Evolutionary conservation across 2,113 vertebrate genomes (phyloP), one percentile per base, ranked within the genome.

Genomic region (Pampusana beccarii): DNA sequence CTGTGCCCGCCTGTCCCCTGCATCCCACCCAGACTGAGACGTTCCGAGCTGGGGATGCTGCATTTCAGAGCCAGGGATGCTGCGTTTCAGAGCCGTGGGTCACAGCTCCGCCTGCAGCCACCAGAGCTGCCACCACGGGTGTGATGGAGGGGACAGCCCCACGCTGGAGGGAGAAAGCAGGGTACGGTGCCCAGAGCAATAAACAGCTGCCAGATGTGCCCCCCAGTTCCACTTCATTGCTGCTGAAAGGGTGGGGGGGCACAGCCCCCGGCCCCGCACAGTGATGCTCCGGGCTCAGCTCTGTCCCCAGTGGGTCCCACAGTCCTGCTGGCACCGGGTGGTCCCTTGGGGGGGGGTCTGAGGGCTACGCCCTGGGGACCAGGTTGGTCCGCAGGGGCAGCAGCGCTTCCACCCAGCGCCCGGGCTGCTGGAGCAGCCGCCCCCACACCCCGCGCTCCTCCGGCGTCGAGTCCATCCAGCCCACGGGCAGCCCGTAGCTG

Each of bases 391-490:
- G 93, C 81, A 99, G 98, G 26, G 98, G 98, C 44, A 99, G 98
- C 42, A 98, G 84, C 1, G 98, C 95, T 23, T 99, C 98, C 54
- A 99, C 98, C 99, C 99, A 99, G 70, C 83, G 96, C 48, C 98
- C 98, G 1, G 99, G 98, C 80, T 97, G 97, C 84, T 97, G 96
- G n/a, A 99, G 98, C 84, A 99, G 98, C 34, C 65, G 97, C 53
- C 86, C 97, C 99, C 99, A 99, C 34, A 98, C 97, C 2, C 62
- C 80, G 11, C 97, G 97, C 93, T 99, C 99, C 73, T 99, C 98
- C 1, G 97, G 97, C 3, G 98, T 99, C 21, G 99, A 99, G 95
- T 99, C 99, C 99, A 99, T 99, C 99, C 99, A 99, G 91, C 96
- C 97, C 93, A 99, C 99, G 0, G 93, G 94, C 72, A 99, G 97